phyloP scores from a whole-genome alignment of 2,113 vertebrate species.

The Anolis sagrei region DNA sequence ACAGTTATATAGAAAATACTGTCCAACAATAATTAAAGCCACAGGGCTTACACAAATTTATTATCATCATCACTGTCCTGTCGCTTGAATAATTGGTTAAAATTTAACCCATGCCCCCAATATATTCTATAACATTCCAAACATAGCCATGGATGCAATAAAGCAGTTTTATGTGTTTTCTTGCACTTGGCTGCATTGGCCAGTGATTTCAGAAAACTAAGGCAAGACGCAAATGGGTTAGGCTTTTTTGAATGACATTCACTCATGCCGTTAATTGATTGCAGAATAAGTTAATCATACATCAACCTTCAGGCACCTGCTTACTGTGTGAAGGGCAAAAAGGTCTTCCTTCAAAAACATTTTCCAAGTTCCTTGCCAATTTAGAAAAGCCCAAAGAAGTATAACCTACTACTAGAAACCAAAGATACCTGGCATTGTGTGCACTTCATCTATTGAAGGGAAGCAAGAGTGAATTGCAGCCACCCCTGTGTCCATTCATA shows the following conservation, averaged over 20 bases:
- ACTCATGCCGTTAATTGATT: not conserved
- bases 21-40: not conserved
- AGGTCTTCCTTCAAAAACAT: not conserved
- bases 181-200: not conserved
- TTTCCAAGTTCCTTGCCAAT: constrained; percentile 31
- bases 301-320: constrained; percentile 32
- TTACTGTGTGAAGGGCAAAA: constrained; percentile 33
- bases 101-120: not conserved
- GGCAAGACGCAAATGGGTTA: constrained; percentile 33
- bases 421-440: constrained; percentile 30
- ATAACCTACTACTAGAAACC: constrained; percentile 24
- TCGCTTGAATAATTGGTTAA: not conserved
- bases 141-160: not conserved
- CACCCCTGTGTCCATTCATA: not conserved
- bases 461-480: not conserved
- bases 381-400: constrained; percentile 37
- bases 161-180: not conserved
- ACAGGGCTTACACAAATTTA: not conserved
- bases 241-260: not conserved
- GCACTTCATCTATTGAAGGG: not conserved
- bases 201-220: constrained; percentile 5
- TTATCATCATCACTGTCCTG: not conserved
- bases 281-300: constrained; percentile 44
- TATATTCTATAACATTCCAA: not conserved
- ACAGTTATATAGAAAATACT: not conserved